These are phyloP conservation scores for Cheumatopsyche charites DNA, from an alignment of 1,140 invertebrate genomes.

Conservation along the genomic window DNA sequence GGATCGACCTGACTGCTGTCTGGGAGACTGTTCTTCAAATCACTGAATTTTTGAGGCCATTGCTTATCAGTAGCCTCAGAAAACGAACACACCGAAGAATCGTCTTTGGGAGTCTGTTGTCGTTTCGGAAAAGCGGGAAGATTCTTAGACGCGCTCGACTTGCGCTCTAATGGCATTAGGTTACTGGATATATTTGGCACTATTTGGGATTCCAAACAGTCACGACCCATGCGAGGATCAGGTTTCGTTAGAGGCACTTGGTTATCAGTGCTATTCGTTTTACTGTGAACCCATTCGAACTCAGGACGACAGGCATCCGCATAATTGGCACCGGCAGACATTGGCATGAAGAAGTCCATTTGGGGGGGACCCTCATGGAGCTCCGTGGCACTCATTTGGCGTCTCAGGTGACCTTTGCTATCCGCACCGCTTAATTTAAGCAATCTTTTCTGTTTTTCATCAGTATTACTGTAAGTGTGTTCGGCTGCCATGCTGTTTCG, in stretches of 20 bases:
- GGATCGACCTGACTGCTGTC: conserved; percentile 29
- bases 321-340: conserved; percentile 46
- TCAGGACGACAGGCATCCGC: conserved; percentile 41
- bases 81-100: conserved; percentile 22
- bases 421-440: conserved; percentile 24
- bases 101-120: conserved; percentile 20
- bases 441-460: conserved; percentile 36
- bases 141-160: conserved; percentile 17
- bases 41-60: conserved; percentile 41
- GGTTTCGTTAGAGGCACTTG: conserved; percentile 34
- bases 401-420: conserved; percentile 35
- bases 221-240: conserved; percentile 30
- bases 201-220: conserved; percentile 45
- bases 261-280: conserved; percentile 25
- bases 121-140: conserved; percentile 25
- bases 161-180: conserved; percentile 43
- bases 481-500: conserved; percentile 36
- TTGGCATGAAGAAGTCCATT: conserved; percentile 40
- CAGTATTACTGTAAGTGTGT: conserved; percentile 40
- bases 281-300: conserved; percentile 41
- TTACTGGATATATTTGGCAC: conserved; percentile 47
- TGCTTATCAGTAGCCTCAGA: conserved; percentile 7
- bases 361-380: conserved; percentile 34
- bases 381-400: conserved; percentile 47
- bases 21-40: conserved; percentile 45